Evolutionary conservation across 2,797 vertebrate genomes (phyloP).

Genomic region (Pipistrellus pipistrellus): DNA sequence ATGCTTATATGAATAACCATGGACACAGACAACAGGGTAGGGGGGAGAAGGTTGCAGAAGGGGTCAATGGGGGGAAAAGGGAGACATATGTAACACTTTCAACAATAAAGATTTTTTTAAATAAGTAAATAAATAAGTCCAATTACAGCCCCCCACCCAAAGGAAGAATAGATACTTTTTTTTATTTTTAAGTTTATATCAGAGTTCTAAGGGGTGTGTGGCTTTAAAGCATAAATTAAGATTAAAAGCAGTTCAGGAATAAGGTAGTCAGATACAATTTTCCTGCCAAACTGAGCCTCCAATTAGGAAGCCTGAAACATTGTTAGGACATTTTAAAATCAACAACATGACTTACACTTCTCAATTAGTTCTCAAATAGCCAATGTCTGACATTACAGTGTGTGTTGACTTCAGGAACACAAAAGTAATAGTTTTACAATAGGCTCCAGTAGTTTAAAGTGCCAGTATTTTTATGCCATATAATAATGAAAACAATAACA

Average conservation of each 20-base stretch:
- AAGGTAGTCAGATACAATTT: not conserved
- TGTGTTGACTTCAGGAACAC: not conserved
- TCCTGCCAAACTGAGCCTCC: not conserved
- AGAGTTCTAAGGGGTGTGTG: not conserved
- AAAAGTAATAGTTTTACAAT: not conserved
- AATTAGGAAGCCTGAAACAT: not conserved
- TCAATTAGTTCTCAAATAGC: constrained; percentile 13
- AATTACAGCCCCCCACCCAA: no score
- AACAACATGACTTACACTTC: not conserved
- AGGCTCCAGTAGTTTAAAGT: not conserved
- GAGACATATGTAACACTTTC: no score
- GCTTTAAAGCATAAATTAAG: constrained; percentile 34
- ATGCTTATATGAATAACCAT: no score
- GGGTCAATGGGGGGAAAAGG: no score
- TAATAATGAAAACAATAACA: not conserved
- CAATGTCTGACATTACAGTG: not conserved
- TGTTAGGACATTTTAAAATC: not conserved
- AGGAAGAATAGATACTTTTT: not conserved
- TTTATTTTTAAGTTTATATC: not conserved
- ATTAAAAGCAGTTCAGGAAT: not conserved
- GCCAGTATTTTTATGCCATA: not conserved
- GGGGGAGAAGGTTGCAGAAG: no score
- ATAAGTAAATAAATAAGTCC: no score
- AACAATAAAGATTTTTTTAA: no score
- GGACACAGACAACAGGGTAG: no score